Percentiles rank a stretch among this genome's conserved stretches.
Evolutionary conservation across 2,797 vertebrate genomes (phyloP).

Genomic region (Etheostoma perlongum): DNA sequence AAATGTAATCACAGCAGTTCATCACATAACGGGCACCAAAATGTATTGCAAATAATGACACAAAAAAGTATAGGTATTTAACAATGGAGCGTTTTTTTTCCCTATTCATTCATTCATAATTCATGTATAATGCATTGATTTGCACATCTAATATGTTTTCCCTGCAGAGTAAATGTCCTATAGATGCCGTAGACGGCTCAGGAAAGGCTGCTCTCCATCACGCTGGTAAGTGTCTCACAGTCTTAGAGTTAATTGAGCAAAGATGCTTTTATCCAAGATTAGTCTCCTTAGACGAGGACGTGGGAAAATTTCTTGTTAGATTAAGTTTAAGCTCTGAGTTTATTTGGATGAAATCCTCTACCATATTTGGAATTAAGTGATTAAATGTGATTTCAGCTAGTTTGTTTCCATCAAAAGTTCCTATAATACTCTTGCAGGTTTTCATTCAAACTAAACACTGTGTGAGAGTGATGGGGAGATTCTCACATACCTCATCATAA

Average conservation of each 20-base stretch:
- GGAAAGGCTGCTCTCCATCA: conserved; percentile 94
- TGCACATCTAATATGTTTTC: conserved; percentile 24
- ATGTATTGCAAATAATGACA: not conserved
- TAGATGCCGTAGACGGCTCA: conserved; percentile 85
- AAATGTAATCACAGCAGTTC: not conserved
- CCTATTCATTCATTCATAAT: not conserved
- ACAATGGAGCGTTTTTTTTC: not conserved
- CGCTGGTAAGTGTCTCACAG: conserved; percentile 85
- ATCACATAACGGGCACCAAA: not conserved
- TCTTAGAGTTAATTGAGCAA: conserved; percentile 26
- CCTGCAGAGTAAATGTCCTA: conserved; percentile 89
- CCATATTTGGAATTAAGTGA: conserved; percentile 28
- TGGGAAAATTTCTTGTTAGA: conserved; percentile 47
- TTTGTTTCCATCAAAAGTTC: conserved; percentile 15
- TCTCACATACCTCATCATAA: not conserved
- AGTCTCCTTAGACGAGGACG: conserved; percentile 24
- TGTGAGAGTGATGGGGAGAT: not conserved
- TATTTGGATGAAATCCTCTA: conserved; percentile 32
- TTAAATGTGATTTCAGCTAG: conserved; percentile 23
- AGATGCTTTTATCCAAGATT: conserved; percentile 6
- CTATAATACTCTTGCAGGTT: not conserved
- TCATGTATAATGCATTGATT: conserved; percentile 2
- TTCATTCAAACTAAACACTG: conserved; percentile 14
- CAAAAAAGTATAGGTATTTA: not conserved
- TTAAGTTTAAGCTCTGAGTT: conserved; percentile 45